Percentiles rank a stretch among this genome's conserved stretches.
phyloP scores from a whole-genome alignment of 2,113 vertebrate species.

The Nansenia antarctica region DNA sequence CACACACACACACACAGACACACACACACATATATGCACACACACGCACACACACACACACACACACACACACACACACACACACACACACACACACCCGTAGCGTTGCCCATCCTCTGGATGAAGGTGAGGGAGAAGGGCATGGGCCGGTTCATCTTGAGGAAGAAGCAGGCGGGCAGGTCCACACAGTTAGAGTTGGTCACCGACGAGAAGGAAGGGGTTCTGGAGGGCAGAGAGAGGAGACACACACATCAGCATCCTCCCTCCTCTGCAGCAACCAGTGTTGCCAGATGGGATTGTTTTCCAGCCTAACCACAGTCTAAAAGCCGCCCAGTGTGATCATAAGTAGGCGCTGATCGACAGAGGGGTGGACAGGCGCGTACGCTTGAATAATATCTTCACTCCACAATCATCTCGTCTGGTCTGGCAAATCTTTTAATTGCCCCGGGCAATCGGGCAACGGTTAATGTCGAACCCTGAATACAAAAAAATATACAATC shows the following conservation, averaged over 20 bases:
- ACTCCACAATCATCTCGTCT: too few species aligned
- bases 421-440: too few species aligned
- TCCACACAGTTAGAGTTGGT: conserved; percentile 98
- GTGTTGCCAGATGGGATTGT: too few species aligned
- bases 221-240: conserved; percentile 61
- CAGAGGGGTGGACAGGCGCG: too few species aligned
- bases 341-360: too few species aligned
- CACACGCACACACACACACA: conserved; percentile 3
- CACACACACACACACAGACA: not conserved
- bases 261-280: too few species aligned
- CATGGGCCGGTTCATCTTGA: conserved; percentile 91
- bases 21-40: not conserved
- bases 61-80: not conserved
- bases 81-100: conserved; percentile 76
- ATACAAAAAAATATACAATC: too few species aligned
- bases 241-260: not conserved
- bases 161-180: conserved; percentile 95
- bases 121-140: conserved; percentile 93
- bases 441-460: too few species aligned
- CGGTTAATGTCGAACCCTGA: too few species aligned
- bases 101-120: conserved; percentile 88
- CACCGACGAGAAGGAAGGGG: conserved; percentile 91
- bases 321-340: too few species aligned
- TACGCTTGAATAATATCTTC: too few species aligned
- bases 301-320: too few species aligned